phyloP scores from a whole-genome alignment of 2,797 vertebrate genomes.

The Sandelia bainsii region DNA sequence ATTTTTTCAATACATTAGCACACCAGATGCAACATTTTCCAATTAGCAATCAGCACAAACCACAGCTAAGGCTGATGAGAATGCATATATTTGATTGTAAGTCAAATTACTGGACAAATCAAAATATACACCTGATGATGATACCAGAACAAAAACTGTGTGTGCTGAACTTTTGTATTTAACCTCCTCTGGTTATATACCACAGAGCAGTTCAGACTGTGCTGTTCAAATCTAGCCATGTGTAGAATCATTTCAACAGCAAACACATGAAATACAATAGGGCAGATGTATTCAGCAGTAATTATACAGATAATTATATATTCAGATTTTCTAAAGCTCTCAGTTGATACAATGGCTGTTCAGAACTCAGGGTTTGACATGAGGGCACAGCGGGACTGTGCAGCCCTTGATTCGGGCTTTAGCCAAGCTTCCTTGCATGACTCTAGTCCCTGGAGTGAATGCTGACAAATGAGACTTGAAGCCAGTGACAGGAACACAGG shows the following conservation, averaged over 20 bases:
- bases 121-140: background rate
- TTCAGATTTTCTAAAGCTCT: conserved; percentile 7
- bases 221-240: conserved; percentile 10
- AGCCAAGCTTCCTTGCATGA: conserved; percentile 28
- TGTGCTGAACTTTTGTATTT: conserved; percentile 22
- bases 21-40: too few species aligned
- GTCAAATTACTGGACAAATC: background rate
- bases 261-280: conserved; percentile 19
- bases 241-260: background rate
- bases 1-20: too few species aligned
- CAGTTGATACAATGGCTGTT: conserved; percentile 14
- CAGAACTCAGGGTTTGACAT: conserved; percentile 22
- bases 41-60: too few species aligned
- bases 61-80: background rate
- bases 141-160: too few species aligned
- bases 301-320: conserved; percentile 21
- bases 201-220: conserved; percentile 10
- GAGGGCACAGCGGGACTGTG: conserved; percentile 18
- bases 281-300: conserved; percentile 12
- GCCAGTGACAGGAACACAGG: conserved; percentile 33
- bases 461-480: conserved; percentile 48
- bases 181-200: conserved; percentile 7
- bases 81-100: background rate
- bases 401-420: conserved; percentile 30
- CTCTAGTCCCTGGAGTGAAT: conserved; percentile 26